phyloP scores from a whole-genome alignment of 2,113 vertebrate genomes.

The Malurus elegans region DNA sequence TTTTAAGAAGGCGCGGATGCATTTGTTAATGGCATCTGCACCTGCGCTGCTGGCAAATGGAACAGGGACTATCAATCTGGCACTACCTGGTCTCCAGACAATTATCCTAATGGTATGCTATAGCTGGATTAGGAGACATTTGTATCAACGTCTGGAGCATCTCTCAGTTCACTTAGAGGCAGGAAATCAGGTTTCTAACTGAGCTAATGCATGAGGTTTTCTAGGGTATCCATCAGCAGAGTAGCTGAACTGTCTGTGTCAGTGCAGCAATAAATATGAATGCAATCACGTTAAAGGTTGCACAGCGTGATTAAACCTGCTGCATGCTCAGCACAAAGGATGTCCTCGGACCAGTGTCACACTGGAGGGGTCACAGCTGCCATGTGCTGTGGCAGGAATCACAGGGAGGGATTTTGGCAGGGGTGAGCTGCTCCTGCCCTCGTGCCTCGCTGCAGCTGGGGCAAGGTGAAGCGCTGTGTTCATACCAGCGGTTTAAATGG shows the following conservation, averaged over 20 bases:
- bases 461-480: background rate
- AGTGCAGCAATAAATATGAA: slow-evolving; percentile 34
- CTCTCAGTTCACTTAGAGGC: slow-evolving; percentile 1
- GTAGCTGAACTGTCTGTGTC: slow-evolving; percentile 3
- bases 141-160: background rate
- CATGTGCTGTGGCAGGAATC: fast-evolving
- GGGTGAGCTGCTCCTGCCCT: background rate
- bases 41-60: background rate
- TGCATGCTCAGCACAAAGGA: background rate
- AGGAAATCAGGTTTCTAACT: slow-evolving; percentile 36
- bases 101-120: slow-evolving; percentile 44
- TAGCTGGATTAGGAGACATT: slow-evolving; percentile 8
- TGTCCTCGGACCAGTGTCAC: background rate
- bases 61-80: slow-evolving; percentile 20
- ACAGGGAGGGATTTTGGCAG: background rate
- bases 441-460: fast-evolving
- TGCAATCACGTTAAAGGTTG: slow-evolving; percentile 14
- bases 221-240: slow-evolving; percentile 8
- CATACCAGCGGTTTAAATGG: background rate
- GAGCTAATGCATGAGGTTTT: slow-evolving; percentile 37
- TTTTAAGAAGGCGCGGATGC: background rate
- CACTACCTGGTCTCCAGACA: slow-evolving; percentile 24
- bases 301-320: background rate
- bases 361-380: background rate
- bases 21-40: slow-evolving; percentile 48